Percentiles rank a stretch among this genome's conserved stretches.
phyloP scores from a whole-genome alignment of 37 sponge, comb jelly and placozoan species.

The Ephydatia muelleri region DNA sequence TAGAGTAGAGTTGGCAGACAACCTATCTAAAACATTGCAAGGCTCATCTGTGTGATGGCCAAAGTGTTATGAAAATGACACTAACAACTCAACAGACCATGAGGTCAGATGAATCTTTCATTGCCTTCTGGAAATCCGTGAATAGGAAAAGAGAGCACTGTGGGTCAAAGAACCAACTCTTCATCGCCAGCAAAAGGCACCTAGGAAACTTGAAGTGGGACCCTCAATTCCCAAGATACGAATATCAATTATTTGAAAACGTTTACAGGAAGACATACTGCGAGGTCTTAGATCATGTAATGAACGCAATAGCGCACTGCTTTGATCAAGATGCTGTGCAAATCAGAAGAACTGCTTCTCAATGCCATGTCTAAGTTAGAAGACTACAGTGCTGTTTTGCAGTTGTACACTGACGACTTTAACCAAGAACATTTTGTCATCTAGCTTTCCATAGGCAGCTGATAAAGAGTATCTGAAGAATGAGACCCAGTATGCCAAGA shows the following conservation, averaged over 20 bases:
- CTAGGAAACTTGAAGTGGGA: slow-evolving; percentile 34
- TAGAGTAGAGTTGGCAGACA: slow-evolving; percentile 35
- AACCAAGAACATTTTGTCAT: slow-evolving; percentile 24
- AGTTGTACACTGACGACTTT: slow-evolving; percentile 41
- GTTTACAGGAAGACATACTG: slow-evolving; percentile 34
- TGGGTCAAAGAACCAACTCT: slow-evolving; percentile 31
- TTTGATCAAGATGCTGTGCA: slow-evolving; percentile 40
- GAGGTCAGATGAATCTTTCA: not conserved
- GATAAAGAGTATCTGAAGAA: no score
- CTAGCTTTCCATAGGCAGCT: slow-evolving; percentile 28
- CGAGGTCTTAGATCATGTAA: slow-evolving; percentile 36
- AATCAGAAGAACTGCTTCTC: slow-evolving; percentile 17
- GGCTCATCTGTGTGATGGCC: not conserved
- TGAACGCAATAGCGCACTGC: slow-evolving; percentile 13
- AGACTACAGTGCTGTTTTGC: not conserved
- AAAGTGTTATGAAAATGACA: slow-evolving; percentile 6
- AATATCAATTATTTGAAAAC: slow-evolving; percentile 17
- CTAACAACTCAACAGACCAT: slow-evolving; percentile 23
- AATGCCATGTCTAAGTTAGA: not conserved
- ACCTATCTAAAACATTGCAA: slow-evolving; percentile 17
- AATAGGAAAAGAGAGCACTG: not conserved
- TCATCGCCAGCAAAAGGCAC: slow-evolving; percentile 37
- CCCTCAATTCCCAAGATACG: slow-evolving; percentile 28
- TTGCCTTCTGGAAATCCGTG: slow-evolving; percentile 24
- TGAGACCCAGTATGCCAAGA: no score